Conservation (phyloP, 2,888 invertebrate genomes). For the Stenotaenia linearis region DNA sequence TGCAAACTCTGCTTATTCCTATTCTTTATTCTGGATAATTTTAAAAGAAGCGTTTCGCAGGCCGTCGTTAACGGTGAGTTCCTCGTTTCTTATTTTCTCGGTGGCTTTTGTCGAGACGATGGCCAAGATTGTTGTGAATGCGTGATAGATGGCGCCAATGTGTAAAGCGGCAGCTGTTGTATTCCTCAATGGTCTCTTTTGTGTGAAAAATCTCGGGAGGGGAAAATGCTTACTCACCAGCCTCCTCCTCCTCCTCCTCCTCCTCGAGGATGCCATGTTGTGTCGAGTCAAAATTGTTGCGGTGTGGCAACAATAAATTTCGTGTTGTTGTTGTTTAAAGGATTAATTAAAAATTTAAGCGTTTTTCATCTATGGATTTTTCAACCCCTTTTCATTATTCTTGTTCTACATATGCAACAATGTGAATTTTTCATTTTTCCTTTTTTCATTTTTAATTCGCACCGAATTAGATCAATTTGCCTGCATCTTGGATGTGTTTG, state of each 20-base stretch:
- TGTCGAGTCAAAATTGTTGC: background rate
- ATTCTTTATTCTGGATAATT: background rate
- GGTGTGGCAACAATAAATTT: background rate
- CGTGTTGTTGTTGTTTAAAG: background rate
- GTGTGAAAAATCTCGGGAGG: background rate
- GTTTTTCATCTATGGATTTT: background rate
- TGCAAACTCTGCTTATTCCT: background rate
- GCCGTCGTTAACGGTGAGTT: no score
- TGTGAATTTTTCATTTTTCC: background rate
- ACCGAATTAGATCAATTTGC: no score
- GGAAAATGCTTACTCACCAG: background rate
- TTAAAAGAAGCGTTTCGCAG: background rate
- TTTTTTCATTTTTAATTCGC: no score
- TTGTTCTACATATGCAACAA: background rate
- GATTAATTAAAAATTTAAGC: background rate
- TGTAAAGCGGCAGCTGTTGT: conserved; percentile 6
- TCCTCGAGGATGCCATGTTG: background rate
- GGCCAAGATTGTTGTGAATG: background rate
- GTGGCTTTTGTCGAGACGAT: background rate
- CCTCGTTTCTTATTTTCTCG: no score
- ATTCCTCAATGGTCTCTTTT: background rate
- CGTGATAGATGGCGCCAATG: conserved; percentile 6
- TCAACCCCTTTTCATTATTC: background rate
- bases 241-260: no score
- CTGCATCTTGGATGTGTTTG: no score